Evolutionary conservation across 2,888 invertebrate species (phyloP), one percentile per base, ranked within the genome.

Genomic region (Neocrepidodera transversa): DNA sequence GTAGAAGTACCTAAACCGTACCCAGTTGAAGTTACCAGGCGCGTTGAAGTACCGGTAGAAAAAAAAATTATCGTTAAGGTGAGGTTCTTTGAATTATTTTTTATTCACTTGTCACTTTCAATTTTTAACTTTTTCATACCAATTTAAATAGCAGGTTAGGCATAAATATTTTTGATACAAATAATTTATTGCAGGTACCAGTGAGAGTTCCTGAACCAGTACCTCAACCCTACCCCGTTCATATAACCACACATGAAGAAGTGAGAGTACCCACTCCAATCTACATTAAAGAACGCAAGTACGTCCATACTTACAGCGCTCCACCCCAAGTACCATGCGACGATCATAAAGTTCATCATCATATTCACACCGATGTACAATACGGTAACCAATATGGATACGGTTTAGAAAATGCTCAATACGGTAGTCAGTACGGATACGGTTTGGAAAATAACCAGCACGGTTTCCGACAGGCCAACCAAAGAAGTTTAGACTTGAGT

Each of bases 1-100:
- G 70, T 72, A 10, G 66, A 69, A 13, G 71, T 66, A 28, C 67
- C 66, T n/a, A 74, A 68, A 62, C 75, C 76, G n/a, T 75, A 75
- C 62, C 71, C 69, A n/a, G 72, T 74, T 17, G 60, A 63, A 10
- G 63, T 70, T 11, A 67, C 69, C 35, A 68, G 64, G 38, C 64
- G 57, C 5, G 60, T 72, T n/a, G 62, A 64, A 26, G 67, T 68
- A 48, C 63, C 71, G 28, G 73, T 74, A 16, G 70, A 70, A 7
- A 72, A 67, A 18, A 67, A 68, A 26, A 68, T 73, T 14, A 65
- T 66, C 49, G 66, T 72, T 20, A 64, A 65, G 51, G 72, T 73
- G 23, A 58, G 61, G 32, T 14, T 23, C 13, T 13, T 2, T 45
- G 2, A 11, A 23, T 14, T n/a, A n/a, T n/a, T n/a, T n/a, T n/a